These are phyloP conservation scores for Julus scandinavius DNA, from an alignment of 2,888 invertebrate genomes.

Conservation along the genomic window DNA sequence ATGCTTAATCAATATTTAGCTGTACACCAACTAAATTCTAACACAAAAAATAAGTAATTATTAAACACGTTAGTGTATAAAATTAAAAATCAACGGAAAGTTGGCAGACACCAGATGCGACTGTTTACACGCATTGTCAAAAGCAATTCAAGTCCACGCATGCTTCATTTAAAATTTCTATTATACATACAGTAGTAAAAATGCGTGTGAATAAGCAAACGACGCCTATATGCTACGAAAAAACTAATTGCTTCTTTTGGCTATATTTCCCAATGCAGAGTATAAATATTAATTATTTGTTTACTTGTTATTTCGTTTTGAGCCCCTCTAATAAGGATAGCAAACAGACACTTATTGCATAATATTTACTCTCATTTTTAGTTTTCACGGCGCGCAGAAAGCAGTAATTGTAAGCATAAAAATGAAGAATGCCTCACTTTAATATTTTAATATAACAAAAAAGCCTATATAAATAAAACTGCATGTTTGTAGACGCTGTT, in stretches of 20 bases:
- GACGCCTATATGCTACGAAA: not conserved
- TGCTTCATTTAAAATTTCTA: not conserved
- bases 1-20: no score
- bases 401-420: slow-evolving; percentile 20
- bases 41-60: no score
- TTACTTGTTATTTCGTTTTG: slow-evolving; percentile 22
- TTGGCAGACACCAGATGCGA: not conserved
- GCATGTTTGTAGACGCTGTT: not conserved
- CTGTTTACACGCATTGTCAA: not conserved
- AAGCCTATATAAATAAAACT: not conserved
- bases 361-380: not conserved
- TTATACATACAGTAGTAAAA: not conserved
- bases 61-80: no score
- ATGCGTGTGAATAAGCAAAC: not conserved
- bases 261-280: not conserved
- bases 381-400: slow-evolving; percentile 7
- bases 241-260: not conserved
- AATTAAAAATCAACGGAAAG: not conserved
- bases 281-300: slow-evolving; percentile 2
- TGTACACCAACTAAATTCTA: no score
- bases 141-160: not conserved
- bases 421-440: not conserved
- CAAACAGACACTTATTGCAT: not conserved
- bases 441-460: slow-evolving; percentile 7
- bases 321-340: not conserved